Conservation (phyloP, 1,140 invertebrate species). For the Bombyx mandarina region DNA sequence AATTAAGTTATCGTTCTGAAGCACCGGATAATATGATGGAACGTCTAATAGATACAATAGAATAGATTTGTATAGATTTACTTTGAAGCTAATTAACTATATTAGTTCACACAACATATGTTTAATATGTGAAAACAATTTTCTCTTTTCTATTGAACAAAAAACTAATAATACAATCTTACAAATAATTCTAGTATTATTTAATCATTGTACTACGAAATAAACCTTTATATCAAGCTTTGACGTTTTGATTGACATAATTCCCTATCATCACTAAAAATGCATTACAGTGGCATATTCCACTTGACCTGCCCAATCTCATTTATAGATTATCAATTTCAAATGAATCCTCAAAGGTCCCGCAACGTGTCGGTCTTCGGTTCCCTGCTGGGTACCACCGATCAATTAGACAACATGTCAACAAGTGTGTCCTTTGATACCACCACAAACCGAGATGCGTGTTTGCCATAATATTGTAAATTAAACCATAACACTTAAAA, state of each 20-base stretch:
- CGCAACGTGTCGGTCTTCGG: constrained; percentile 50
- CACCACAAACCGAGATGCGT: constrained; percentile 28
- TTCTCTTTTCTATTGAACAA: too few species aligned
- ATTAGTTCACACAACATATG: too few species aligned
- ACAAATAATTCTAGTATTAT: too few species aligned
- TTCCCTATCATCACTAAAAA: constrained; percentile 25
- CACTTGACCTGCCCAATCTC: constrained; percentile 41
- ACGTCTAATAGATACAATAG: too few species aligned
- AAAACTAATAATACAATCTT: too few species aligned
- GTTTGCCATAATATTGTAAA: constrained; percentile 25
- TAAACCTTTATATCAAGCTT: too few species aligned
- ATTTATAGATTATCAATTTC: constrained; percentile 68
- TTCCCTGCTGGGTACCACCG: constrained; percentile 61
- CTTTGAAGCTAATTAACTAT: too few species aligned
- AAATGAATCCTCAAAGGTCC: constrained; percentile 65
- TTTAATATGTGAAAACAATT: too few species aligned
- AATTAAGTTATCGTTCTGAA: constrained; percentile 36
- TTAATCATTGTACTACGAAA: too few species aligned
- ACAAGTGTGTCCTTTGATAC: constrained; percentile 67
- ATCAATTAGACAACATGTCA: constrained; percentile 71
- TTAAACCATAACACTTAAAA: constrained; percentile 50
- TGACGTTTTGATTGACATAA: constrained; percentile 15
- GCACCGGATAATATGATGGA: too few species aligned
- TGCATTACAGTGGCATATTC: constrained; percentile 61
- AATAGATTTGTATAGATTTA: too few species aligned